A percentile compares a stretch with the other conserved stretches of the same genome.
These are phyloP conservation scores for Endotricha flammealis DNA, from an alignment of 2,888 invertebrate genomes.

Conservation along the genomic window DNA sequence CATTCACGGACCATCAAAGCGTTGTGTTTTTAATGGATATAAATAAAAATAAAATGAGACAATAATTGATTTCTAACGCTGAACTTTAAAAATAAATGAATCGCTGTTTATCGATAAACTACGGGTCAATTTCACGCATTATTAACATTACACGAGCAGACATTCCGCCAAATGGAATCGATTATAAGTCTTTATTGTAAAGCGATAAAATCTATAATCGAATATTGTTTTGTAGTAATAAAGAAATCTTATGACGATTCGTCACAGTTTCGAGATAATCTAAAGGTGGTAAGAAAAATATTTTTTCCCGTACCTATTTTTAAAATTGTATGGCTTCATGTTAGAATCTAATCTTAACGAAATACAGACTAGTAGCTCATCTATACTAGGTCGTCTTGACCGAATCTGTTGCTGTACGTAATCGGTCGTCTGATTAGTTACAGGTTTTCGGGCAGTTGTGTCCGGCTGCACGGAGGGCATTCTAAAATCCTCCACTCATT, in stretches of 20 bases:
- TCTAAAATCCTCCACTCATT: too few relatives aligned
- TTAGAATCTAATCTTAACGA: too few relatives aligned
- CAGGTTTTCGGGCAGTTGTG: too few relatives aligned
- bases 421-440: too few relatives aligned
- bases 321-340: too few relatives aligned
- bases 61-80: constrained; percentile 8
- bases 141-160: constrained; percentile 53
- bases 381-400: too few relatives aligned
- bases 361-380: too few relatives aligned
- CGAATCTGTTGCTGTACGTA: too few relatives aligned
- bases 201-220: background rate
- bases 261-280: too few relatives aligned
- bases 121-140: constrained; percentile 55
- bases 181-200: background rate
- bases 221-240: background rate
- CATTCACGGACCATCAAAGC: background rate
- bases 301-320: too few relatives aligned
- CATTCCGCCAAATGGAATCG: constrained; percentile 24
- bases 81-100: background rate
- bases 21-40: background rate
- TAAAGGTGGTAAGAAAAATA: too few relatives aligned
- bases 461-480: too few relatives aligned
- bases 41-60: constrained; percentile 1
- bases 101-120: constrained; percentile 43
- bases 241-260: background rate